Percentiles rank a stretch among this genome's conserved stretches.
Conservation (phyloP, 1,140 invertebrate genomes). For the Carposina sasakii region DNA sequence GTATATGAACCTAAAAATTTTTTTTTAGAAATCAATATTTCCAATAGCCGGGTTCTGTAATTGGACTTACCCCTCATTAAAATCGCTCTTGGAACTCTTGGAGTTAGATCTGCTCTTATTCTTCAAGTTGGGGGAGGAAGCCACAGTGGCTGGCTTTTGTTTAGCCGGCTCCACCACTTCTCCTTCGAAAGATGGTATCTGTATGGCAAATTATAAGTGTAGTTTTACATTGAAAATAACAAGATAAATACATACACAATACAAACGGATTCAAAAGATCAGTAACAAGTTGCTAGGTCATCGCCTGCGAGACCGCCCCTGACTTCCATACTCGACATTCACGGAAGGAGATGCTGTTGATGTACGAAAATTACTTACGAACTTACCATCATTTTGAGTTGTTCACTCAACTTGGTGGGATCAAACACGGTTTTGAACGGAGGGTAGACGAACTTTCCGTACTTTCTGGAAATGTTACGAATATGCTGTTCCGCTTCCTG, state of each 20-base stretch:
- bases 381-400: conserved; percentile 78
- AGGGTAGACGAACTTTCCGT: conserved; percentile 86
- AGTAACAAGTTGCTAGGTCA: too few species aligned
- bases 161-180: conserved; percentile 28
- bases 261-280: too few species aligned
- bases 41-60: neutral
- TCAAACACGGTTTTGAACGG: conserved; percentile 81
- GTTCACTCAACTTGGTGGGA: conserved; percentile 76
- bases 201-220: too few species aligned
- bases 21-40: too few species aligned
- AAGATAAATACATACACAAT: too few species aligned
- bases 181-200: conserved; percentile 46
- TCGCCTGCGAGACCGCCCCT: too few species aligned
- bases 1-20: too few species aligned
- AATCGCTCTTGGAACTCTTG: conserved; percentile 49
- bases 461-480: conserved; percentile 79
- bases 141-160: conserved; percentile 27
- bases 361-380: neutral
- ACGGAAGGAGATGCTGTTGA: too few species aligned
- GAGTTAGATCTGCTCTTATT: conserved; percentile 47
- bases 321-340: too few species aligned
- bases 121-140: conserved; percentile 26
- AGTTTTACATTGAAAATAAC: too few species aligned
- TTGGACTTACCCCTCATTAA: conserved; percentile 36
- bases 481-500: conserved; percentile 84